These are phyloP conservation scores for Pempheris klunzingeri DNA, from an alignment of 2,797 vertebrate species.

Conservation along the genomic window DNA sequence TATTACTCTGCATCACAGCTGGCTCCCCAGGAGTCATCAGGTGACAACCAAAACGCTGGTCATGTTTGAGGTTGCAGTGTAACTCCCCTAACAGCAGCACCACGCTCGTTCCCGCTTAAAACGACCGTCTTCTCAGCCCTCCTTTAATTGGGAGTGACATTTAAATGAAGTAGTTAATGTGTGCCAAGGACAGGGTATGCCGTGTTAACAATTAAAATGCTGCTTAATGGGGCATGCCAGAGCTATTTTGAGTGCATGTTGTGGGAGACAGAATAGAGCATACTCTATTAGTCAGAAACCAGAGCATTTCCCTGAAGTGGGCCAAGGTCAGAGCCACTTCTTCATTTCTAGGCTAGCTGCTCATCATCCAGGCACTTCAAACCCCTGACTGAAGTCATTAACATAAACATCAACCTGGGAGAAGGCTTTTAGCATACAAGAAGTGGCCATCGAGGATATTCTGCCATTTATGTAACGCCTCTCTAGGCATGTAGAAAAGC, in stretches of 20 bases:
- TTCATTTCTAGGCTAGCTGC: slow-evolving; percentile 70
- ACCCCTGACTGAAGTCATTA: slow-evolving; percentile 69
- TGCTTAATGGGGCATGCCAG: slow-evolving; percentile 80
- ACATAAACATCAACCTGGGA: slow-evolving; percentile 76
- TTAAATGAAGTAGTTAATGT: slow-evolving; percentile 81
- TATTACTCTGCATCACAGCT: not conserved
- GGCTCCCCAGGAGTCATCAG: not conserved
- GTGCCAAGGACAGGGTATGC: slow-evolving; percentile 81
- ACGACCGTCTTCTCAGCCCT: slow-evolving; percentile 44
- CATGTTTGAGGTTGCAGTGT: slow-evolving; percentile 20
- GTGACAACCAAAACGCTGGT: slow-evolving; percentile 16
- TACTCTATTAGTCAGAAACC: slow-evolving; percentile 80
- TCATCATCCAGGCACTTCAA: slow-evolving; percentile 71
- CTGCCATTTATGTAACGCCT: slow-evolving; percentile 70
- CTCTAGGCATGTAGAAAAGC: slow-evolving; percentile 56
- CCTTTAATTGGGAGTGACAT: slow-evolving; percentile 81
- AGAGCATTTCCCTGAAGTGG: slow-evolving; percentile 78
- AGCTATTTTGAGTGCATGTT: slow-evolving; percentile 82
- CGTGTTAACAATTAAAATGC: slow-evolving; percentile 83
- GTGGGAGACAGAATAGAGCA: slow-evolving; percentile 75
- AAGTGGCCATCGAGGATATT: slow-evolving; percentile 65
- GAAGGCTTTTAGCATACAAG: slow-evolving; percentile 73
- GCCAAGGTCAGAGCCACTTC: slow-evolving; percentile 81
- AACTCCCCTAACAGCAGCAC: slow-evolving; percentile 18
- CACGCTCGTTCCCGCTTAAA: slow-evolving; percentile 36